Base-by-base conservation (phyloP, 2,888 invertebrate species). In the Caenorhabditis zanzibari region DNA sequence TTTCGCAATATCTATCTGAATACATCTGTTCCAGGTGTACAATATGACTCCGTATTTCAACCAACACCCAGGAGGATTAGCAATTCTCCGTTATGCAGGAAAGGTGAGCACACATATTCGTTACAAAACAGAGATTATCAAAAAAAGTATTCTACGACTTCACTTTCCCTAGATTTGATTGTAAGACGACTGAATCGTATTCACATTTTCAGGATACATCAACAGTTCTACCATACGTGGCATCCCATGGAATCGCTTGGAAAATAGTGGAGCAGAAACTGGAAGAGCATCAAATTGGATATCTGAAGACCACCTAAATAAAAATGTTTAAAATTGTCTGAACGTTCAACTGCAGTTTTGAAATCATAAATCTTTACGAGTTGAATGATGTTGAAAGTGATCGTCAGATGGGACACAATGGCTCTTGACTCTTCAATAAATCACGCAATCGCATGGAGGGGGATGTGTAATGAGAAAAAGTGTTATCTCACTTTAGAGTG, bases 51-150 rank as follows among this genome's bases (percentile, higher is more conserved):
- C 81, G 3, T 88, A 87, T 54, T 86, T 76, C 73, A 63, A 76
- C 12, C 41, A 82, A 19, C 88, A 88, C 69, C 88, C 88, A 0
- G 88, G 88, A 24, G 87, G 88, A 49, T 59, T 72, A 26, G 88
- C 88, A n/a, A 88, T 88, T 79, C 84, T 88, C 32, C 77, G 88
- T 16, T 81, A 85, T 32, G 88, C 88, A 1, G 88, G 88, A 52
- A 82, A 85, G 75, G 88, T 87, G 56, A 47, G 66, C 14, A 24
- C n/a, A n/a, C n/a, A 26, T 10, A 26, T 1, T 24, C 3, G 12
- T 7, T 9, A 7, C 19, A 10, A 9, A 9, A 9, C 9, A 12
- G 22, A 52, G 22, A 19, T 22, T 10, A 49, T n/a, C n/a, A n/a
- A n/a, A n/a, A n/a, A n/a, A n/a, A n/a, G n/a, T n/a, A n/a, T n/a